Base-by-base conservation (phyloP, 2,113 vertebrate species). In the Promerops cafer region DNA sequence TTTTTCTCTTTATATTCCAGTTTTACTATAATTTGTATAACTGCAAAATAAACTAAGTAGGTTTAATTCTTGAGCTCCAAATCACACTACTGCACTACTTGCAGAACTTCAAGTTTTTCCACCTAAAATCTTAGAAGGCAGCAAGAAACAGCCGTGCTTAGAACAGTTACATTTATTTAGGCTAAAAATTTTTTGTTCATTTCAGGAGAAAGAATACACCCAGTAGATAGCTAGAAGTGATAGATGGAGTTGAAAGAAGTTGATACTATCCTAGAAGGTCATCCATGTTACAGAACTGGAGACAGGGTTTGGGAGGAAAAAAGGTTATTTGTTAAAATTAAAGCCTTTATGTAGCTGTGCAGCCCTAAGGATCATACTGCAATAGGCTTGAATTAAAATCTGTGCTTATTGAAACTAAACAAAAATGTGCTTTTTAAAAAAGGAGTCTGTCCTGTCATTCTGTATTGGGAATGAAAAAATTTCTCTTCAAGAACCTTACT, bases 1-100 rank as follows among this genome's bases (percentile, higher is more conserved):
- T 94, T 89, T 60, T 87, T 78, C 76, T 94, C 81, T 91, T 80
- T 93, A 27, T 90, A 79, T 79, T 81, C 56, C 66, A 31, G 85
- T 80, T 95, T 79, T 50, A 83, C 56, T 76, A 64, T 53, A 79
- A 66, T 52, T 83, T 78, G 26, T 7, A 10, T 39, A 60, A 59
- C 16, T 65, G 50, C n/a, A 65, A 61, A 76, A 85, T 42, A 49
- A 87, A 39, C 11, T 16, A 53, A 80, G 13, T 56, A 27, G 10
- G 0, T 91, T 77, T 66, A 31, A 44, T 79, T 81, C 16, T 70
- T 63, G 74, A 75, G 39, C 39, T 82, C 10, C 20, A 18, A 57
- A 24, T 75, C 9, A 14, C 10, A 10, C 27, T 52, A 12, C 18
- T 77, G 27, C 3, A 1, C 37, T 77, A 20, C 45, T 89, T 80